Base-by-base conservation (phyloP, 1,140 invertebrate species). In the Saxidomus purpurata region DNA sequence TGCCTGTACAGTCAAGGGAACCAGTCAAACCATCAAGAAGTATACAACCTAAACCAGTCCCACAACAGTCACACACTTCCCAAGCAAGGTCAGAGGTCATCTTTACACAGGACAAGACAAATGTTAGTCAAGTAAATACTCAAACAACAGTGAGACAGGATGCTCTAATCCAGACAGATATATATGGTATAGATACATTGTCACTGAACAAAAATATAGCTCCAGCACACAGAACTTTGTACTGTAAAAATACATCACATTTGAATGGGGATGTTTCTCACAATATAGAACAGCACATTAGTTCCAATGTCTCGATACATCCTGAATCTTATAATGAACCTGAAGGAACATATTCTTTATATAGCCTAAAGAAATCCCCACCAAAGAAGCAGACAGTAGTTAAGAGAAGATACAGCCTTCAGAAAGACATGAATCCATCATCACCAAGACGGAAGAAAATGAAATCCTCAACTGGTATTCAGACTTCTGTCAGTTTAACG, bases 391-490 rank as follows among this genome's bases (percentile, higher is more conserved):
- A 34, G 3, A 61, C 38, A 0, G 15, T 40, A 36, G 19, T 77
- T 8, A 77, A 77, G 28, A 43, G 74, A 31, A 77, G 74, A 19
- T 25, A n/a, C 8, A 77, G 74, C 40, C 43, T 9, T 25, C 43
- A 28, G 9, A 47, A 52, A 8, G 61, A 84, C 22, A 13, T 43
- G 13, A 83, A 69, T n/a, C 31, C 84, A 0, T 36, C 47, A n/a
- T 77, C 76, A 47, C 85, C 85, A 31, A 83, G 47, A 69, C 74
- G 79, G 52, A 82, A 82, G 79, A 89, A 89, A 76, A 71, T 83
- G 80, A 89, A 83, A 59, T 89, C 80, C 47, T 34, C 87, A 9
- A 89, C 87, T n/a, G 87, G 87, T n/a, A 89, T 89, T 31, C 87
- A 89, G 47, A 89, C 87, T 1, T 74, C 87, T 9, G 80, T 89